Percentiles rank a stretch among this genome's conserved stretches.
Evolutionary conservation across 2,113 vertebrate genomes (phyloP).

Genomic region (Pomatorhinus ruficollis): DNA sequence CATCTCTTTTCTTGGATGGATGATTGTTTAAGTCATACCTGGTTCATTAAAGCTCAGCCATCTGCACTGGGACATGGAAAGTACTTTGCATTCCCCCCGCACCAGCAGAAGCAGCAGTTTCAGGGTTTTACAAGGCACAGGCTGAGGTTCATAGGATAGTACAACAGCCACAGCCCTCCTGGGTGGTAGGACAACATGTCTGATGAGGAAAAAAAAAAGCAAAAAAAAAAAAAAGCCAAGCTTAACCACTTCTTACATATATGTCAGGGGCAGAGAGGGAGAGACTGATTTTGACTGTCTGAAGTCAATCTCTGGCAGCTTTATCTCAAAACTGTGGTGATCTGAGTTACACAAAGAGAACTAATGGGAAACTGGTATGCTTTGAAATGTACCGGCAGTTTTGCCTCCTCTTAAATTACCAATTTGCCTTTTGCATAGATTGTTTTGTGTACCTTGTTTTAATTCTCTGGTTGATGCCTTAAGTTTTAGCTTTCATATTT

Average conservation of each 20-base stretch:
- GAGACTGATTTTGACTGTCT: background rate
- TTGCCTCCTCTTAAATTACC: background rate
- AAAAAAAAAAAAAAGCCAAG: no score
- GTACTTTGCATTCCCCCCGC: background rate
- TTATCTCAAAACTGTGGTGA: background rate
- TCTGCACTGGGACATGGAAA: background rate
- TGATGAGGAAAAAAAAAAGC: background rate
- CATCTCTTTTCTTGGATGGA: background rate
- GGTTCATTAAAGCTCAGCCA: background rate
- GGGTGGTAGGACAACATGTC: accelerated
- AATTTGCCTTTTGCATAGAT: background rate
- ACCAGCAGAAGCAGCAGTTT: background rate
- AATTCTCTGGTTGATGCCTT: background rate
- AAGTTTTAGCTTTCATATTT: background rate
- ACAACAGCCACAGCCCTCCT: background rate
- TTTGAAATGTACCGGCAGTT: background rate
- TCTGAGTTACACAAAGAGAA: background rate
- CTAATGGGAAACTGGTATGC: background rate
- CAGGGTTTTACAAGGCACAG: background rate
- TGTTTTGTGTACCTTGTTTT: background rate
- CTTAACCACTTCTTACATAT: background rate
- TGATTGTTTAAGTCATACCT: background rate
- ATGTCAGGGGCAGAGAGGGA: background rate
- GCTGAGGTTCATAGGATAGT: background rate
- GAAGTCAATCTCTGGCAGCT: background rate